Evolutionary conservation across 2,888 invertebrate genomes (phyloP).

Genomic region (Chironomus riparius): DNA sequence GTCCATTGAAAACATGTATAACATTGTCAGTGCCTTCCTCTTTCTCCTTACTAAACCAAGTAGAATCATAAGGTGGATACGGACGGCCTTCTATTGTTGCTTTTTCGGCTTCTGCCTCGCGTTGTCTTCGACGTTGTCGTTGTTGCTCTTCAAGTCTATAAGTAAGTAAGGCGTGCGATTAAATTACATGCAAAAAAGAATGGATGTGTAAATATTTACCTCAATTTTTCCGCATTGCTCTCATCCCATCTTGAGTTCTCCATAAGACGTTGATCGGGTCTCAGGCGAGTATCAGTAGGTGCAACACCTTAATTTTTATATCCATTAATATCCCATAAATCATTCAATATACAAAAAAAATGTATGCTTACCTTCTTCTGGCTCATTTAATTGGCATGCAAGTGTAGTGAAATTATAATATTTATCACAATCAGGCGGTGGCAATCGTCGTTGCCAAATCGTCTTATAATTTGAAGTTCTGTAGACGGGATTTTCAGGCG

Average conservation of each 20-base stretch:
- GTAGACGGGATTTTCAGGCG: conserved; percentile 73
- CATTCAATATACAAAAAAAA: conserved; percentile 49
- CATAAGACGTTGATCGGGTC: conserved; percentile 98
- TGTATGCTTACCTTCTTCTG: background rate
- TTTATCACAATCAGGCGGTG: conserved; percentile 58
- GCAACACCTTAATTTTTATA: conserved; percentile 56
- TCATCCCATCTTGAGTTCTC: conserved; percentile 88
- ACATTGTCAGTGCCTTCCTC: conserved; percentile 59
- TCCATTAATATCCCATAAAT: conserved; percentile 55
- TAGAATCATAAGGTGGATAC: conserved; percentile 65
- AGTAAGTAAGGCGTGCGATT: background rate
- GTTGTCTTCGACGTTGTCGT: conserved; percentile 62
- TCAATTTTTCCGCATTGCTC: conserved; percentile 75
- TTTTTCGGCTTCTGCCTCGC: conserved; percentile 71
- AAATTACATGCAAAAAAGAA: background rate
- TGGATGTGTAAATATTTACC: conserved; percentile 32
- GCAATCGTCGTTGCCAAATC: conserved; percentile 78
- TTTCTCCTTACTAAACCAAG: conserved; percentile 83
- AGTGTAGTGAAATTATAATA: conserved; percentile 93
- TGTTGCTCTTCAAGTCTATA: conserved; percentile 89
- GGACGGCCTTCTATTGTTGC: conserved; percentile 56
- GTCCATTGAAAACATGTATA: conserved; percentile 70
- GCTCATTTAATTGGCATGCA: conserved; percentile 69
- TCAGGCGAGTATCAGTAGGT: conserved; percentile 83
- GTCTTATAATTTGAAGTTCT: conserved; percentile 79